phyloP scores from a whole-genome alignment of 2,113 vertebrate genomes.

The Agapornis roseicollis region DNA sequence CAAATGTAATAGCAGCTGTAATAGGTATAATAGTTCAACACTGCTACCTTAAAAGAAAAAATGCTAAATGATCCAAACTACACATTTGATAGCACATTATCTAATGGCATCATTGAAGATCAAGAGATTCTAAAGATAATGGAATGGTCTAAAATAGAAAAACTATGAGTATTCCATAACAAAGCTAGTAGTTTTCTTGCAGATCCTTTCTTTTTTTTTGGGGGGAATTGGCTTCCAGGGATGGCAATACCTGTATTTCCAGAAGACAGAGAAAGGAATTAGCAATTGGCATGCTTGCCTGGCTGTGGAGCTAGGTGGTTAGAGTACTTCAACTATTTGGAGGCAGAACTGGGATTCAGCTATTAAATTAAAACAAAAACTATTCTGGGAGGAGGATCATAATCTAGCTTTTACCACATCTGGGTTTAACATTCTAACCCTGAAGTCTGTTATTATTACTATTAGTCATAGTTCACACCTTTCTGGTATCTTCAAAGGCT shows the following conservation, averaged over 20 bases:
- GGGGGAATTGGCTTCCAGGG: not conserved
- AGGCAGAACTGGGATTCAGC: not conserved
- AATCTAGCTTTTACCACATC: not conserved
- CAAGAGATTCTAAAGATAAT: not conserved
- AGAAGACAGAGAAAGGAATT: not conserved
- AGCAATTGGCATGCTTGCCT: not conserved
- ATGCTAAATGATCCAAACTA: not conserved
- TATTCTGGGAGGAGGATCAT: not conserved
- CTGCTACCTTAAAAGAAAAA: not conserved
- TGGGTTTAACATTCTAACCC: not conserved
- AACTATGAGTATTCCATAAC: not conserved
- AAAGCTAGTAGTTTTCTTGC: not conserved
- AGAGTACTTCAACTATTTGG: not conserved
- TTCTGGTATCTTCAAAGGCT: not conserved
- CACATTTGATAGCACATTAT: not conserved
- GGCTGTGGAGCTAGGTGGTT: not conserved
- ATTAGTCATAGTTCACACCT: not conserved
- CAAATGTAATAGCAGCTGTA: not conserved
- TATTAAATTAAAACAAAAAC: not conserved
- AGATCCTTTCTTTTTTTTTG: not conserved
- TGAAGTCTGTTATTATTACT: not conserved
- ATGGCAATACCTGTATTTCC: not conserved
- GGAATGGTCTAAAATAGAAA: not conserved
- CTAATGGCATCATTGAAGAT: not conserved
- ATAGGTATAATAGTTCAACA: not conserved